These are phyloP conservation scores for Nasonia vitripennis DNA, from an alignment of 1,140 invertebrate genomes.

Conservation along the genomic window DNA sequence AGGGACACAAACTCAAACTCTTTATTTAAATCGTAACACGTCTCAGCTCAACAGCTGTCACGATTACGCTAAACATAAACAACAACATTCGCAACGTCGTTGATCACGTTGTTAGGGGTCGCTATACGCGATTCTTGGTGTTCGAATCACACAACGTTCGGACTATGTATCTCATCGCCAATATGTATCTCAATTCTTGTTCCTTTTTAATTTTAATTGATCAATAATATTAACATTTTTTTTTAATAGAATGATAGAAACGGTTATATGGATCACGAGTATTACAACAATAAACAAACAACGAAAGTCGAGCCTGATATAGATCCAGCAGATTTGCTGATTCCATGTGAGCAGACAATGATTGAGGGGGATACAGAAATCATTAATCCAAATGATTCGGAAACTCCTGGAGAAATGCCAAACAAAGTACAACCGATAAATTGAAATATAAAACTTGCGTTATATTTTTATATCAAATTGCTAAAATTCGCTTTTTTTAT, in stretches of 20 bases:
- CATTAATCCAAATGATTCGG: conserved; percentile 47
- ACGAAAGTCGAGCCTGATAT: conserved; percentile 16
- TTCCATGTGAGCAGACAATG: conserved; percentile 66
- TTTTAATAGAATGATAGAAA: conserved; percentile 50
- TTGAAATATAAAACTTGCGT: neutral
- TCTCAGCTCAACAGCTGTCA: too few species aligned
- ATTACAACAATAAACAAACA: conserved; percentile 8
- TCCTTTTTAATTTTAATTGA: neutral
- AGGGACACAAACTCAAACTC: too few species aligned
- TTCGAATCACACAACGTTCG: too few species aligned
- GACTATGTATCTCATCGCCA: neutral
- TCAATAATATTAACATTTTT: neutral
- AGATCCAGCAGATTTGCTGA: conserved; percentile 53
- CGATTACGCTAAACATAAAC: too few species aligned
- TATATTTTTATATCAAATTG: neutral
- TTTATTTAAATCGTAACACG: too few species aligned
- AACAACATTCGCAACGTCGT: too few species aligned
- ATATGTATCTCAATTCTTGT: neutral
- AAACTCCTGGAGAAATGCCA: conserved; percentile 19
- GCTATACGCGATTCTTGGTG: too few species aligned
- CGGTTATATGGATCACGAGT: conserved; percentile 52
- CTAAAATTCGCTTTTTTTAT: neutral
- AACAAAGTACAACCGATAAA: neutral
- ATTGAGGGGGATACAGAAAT: conserved; percentile 63
- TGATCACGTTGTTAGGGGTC: too few species aligned